Evolutionary conservation across 2,797 vertebrate genomes (phyloP), one percentile per base, ranked within the genome.

Genomic region (Ptychadena robeensis): DNA sequence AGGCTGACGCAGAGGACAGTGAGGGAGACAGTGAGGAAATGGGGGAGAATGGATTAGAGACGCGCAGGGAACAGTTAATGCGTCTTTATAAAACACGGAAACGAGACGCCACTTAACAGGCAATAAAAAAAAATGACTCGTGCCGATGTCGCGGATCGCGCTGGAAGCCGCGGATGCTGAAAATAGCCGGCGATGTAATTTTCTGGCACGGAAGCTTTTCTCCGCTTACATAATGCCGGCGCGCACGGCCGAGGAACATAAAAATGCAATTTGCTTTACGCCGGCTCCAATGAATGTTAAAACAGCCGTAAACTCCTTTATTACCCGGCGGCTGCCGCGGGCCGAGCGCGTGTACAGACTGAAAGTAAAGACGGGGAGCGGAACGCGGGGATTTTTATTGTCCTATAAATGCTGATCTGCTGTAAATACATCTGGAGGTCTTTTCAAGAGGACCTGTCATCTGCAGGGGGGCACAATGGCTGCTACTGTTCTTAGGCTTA

Each of bases 241-340:
- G 72, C 57, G 57, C 78, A 37, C 25, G 35, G 44, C 34, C 72
- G 78, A 71, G 63, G 32, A 80, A 80, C 78, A 80, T 71, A 63
- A 64, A 72, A 80, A 72, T 18, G 48, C 78, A 68, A 70, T 80
- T 72, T 63, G 15, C 68, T 40, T 80, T 71, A 80, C 34, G 18
- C 32, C 31, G 7, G 53, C 53, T 35, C n/a, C 57, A 63, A 35
- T 32, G 64, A 71, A 63, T 31, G 53, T n/a, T 25, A 63, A 34
- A 63, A 18, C 27, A 63, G 35, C 67, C 7, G 28, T 28, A 10
- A 44, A 40, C 37, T 31, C 5, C 74, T 77, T 44, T 48, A 66
- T 66, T 31, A 32, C 9, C 25, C 61, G 65, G 22, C 2, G 31
- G 31, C 34, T 5, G 34, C 11, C 12, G 25, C n/a, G 18, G 9